Evolutionary conservation across 2,113 vertebrate genomes (phyloP), one percentile per base, ranked within the genome.

Genomic region (Emydocephalus ijimae): DNA sequence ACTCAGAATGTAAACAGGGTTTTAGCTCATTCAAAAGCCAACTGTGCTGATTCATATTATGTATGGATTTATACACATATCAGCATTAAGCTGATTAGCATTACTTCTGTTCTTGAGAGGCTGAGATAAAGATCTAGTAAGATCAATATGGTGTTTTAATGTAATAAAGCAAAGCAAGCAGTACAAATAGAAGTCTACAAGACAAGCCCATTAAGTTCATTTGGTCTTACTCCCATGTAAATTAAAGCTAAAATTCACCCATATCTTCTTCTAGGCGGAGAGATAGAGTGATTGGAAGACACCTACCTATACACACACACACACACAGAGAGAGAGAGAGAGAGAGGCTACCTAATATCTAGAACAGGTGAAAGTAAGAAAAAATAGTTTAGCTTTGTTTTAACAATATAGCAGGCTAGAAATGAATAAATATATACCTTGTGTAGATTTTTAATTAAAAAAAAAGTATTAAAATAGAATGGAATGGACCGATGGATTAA

Each of bases 11-110:
- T 96, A 96, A 97, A 95, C 94, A 96, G 97, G 96, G 95, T 96
- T 97, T 96, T 95, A 94, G 94, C 97, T 97, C 96, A 95, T 97
- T 93, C 96, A 95, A 96, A 96, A 97, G 95, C 96, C 96, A 96
- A 96, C 95, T 94, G 94, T 94, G 93, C 95, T 96, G 94, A 96
- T 95, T 95, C 95, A 94, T 94, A 15, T 45, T 95, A 95, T 96
- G 96, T 93, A 96, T 94, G 92, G 96, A 96, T 96, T 96, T 96
- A 95, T 94, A 97, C 94, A 92, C 93, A 91, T 0, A 0, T 94
- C 93, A 95, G 95, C 43, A 64, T 85, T 96, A 96, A 95, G 95
- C 95, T 96, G 95, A 94, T 95, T 96, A 95, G 97, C 97, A 94
- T 94, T 96, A 95, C 94, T 94, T 94, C 95, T 95, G 94, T 55